phyloP scores from a whole-genome alignment of 2,113 vertebrate species.

The Conger conger region DNA sequence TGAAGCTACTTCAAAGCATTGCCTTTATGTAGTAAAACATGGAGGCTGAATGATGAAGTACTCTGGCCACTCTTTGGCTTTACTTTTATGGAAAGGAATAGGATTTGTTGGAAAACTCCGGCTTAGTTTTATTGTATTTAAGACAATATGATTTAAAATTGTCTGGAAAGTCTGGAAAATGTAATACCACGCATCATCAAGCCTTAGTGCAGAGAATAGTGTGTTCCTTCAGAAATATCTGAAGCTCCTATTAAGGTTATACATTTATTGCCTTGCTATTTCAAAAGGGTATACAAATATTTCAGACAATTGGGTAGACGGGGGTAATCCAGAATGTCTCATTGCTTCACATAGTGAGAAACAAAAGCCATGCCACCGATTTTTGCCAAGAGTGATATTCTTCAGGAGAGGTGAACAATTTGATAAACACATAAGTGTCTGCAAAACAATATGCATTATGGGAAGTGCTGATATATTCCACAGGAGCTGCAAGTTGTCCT shows the following conservation, averaged over 20 bases:
- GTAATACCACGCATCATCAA: neutral
- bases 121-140: neutral
- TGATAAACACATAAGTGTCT: neutral
- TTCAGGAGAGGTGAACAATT: neutral
- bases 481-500: constrained; percentile 50
- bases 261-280: neutral
- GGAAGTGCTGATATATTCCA: constrained; percentile 10
- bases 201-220: neutral
- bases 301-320: neutral
- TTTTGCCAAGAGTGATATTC: neutral
- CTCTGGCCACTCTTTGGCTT: neutral
- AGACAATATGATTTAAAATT: neutral
- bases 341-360: neutral
- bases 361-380: neutral
- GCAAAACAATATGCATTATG: neutral
- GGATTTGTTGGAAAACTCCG: neutral
- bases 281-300: neutral
- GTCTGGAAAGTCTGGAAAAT: neutral
- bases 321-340: neutral
- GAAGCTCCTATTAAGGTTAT: neutral
- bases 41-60: neutral
- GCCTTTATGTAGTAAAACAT: neutral
- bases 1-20: neutral
- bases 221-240: neutral
- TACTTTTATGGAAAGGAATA: neutral